Base-by-base conservation (phyloP, 1,140 invertebrate species). In the Subanguina moxae region DNA sequence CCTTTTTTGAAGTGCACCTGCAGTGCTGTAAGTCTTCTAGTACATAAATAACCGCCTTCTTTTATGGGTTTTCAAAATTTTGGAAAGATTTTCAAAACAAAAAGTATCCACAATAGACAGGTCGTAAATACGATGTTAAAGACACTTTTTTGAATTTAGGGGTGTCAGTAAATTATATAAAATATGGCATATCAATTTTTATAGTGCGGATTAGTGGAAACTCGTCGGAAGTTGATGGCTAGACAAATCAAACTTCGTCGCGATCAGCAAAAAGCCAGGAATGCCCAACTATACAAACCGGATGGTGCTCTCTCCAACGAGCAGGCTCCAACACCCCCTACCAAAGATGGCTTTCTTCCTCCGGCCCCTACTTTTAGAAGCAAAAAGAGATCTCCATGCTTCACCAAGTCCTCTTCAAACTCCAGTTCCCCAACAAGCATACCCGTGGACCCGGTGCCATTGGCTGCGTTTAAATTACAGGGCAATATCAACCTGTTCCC, bases 231-330 rank as follows among this genome's bases (percentile, higher is more conserved):
- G 13, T 38, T 76, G 25, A 76, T 76, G 75, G 75, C 75, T 13
- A 64, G 57, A 21, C 75, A 76, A 67, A 76, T 76, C 28, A 78
- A 78, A 21, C 32, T 76, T 42, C 62, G 75, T 19, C 66, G 75
- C 7, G 48, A 77, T 58, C 75, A 76, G 52, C 72, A 78, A 30
- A 76, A 78, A 42, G 76, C 73, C 13, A 63, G 69, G 15, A 21
- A 48, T 27, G 73, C 70, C 32, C 32, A 38, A 38, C 11, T 38
- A 3, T 38, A 38, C 32, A 38, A 38, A 11, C 32, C 32, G 11
- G 32, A 38, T 38, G 32, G 32, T 38, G 32, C 3, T 38, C 3
- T 11, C 32, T 38, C 32, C 32, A 38, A 38, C 32, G 32, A 38
- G 32, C 32, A 3, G 32, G 32, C 32, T 11, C 3, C 32, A 38